phyloP scores from a whole-genome alignment of 2,888 invertebrate species.

The Metacarcinus magister region DNA sequence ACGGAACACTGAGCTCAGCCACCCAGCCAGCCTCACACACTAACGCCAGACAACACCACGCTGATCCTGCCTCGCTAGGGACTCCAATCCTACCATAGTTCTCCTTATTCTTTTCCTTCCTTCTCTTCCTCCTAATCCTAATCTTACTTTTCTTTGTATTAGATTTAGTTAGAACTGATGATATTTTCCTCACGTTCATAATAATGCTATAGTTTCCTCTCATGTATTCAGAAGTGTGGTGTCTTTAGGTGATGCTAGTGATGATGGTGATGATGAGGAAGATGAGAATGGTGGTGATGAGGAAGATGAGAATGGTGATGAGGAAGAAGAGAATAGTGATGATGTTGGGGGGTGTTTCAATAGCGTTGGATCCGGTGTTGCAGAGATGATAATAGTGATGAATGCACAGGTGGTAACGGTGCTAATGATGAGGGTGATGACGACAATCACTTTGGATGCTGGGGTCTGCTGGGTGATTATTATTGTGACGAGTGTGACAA shows the following conservation, averaged over 20 bases:
- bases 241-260: not conserved
- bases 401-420: not conserved
- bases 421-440: not conserved
- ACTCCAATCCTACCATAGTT: not conserved
- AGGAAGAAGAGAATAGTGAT: too few relatives aligned
- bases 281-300: too few relatives aligned
- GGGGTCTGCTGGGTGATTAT: not conserved
- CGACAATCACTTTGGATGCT: not conserved
- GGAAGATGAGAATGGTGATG: too few relatives aligned
- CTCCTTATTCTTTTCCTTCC: not conserved
- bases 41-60: not conserved
- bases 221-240: not conserved
- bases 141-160: not conserved
- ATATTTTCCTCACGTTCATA: not conserved
- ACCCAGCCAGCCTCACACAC: not conserved
- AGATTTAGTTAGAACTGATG: not conserved
- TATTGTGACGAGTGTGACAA: not conserved
- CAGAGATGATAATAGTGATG: not conserved
- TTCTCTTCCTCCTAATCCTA: too few relatives aligned
- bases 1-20: conserved; percentile 70
- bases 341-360: too few relatives aligned
- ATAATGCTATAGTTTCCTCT: not conserved
- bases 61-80: not conserved
- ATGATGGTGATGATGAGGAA: too few relatives aligned
- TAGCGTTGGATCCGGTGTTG: too few relatives aligned